phyloP scores from a whole-genome alignment of 1,140 invertebrate species.

The Melitaea cinxia region DNA sequence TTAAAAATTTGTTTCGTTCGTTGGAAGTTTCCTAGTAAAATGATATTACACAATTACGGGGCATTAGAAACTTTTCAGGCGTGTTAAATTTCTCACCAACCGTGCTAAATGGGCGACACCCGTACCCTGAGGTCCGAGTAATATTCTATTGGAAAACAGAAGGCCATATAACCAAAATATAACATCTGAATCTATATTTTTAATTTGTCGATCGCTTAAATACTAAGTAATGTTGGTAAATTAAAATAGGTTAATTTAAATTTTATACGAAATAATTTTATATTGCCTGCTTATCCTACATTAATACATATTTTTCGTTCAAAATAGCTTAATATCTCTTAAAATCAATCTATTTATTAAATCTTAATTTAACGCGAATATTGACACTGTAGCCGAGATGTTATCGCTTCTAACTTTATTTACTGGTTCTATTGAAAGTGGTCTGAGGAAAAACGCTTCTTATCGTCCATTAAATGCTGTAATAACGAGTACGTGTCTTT shows the following conservation, averaged over 20 bases:
- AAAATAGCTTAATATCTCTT: too few relatives aligned
- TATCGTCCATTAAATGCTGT: constrained; percentile 60
- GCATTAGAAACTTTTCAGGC: constrained; percentile 57
- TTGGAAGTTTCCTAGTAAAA: constrained; percentile 31
- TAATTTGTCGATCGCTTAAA: too few relatives aligned
- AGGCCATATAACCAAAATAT: not conserved
- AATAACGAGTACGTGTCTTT: constrained; percentile 56
- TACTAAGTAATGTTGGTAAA: too few relatives aligned
- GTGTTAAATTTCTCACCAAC: constrained; percentile 55
- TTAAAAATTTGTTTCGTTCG: not conserved
- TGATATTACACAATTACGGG: constrained; percentile 62
- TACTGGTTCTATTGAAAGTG: constrained; percentile 19
- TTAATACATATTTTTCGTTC: too few relatives aligned
- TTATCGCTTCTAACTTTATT: not conserved
- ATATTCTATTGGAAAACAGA: constrained; percentile 7
- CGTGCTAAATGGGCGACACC: constrained; percentile 54
- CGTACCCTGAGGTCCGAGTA: constrained; percentile 43
- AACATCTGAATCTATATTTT: not conserved
- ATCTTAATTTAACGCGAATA: not conserved
- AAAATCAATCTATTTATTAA: not conserved
- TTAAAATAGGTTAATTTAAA: too few relatives aligned
- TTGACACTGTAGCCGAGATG: not conserved
- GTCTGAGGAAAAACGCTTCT: constrained; percentile 37
- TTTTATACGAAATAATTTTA: too few relatives aligned
- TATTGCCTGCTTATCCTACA: too few relatives aligned